A percentile compares a stretch with the other conserved stretches of the same genome.
These are phyloP conservation scores for Tribolium freemani DNA, from an alignment of 2,888 invertebrate genomes.

Conservation along the genomic window DNA sequence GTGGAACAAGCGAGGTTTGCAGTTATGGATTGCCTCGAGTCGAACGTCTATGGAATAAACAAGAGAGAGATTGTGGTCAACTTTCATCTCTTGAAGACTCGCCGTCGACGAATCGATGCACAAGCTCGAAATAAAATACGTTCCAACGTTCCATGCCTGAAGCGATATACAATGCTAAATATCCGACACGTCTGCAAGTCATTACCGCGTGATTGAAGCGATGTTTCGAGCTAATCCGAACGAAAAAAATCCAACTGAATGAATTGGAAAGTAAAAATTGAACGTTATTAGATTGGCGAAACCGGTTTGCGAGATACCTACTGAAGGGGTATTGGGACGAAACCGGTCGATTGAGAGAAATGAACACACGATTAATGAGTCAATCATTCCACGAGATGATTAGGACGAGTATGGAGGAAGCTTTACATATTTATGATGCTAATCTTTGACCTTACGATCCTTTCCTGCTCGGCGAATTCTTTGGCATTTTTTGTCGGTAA, in stretches of 20 bases:
- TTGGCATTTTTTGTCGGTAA: no score
- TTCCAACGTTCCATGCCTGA: not conserved
- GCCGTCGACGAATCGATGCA: not conserved
- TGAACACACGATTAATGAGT: no score
- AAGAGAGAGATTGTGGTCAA: slow-evolving; percentile 24
- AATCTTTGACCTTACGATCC: no score
- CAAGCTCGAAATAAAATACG: not conserved
- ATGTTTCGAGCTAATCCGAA: no score
- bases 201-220: not conserved
- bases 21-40: slow-evolving; percentile 19
- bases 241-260: not conserved
- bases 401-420: no score
- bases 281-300: no score
- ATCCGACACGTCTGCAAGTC: not conserved
- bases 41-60: slow-evolving; percentile 14
- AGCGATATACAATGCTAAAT: not conserved
- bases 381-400: no score
- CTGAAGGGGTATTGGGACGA: no score
- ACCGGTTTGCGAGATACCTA: not conserved
- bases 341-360: no score
- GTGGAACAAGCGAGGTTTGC: slow-evolving; percentile 29
- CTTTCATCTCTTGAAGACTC: slow-evolving; percentile 14
- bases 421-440: no score
- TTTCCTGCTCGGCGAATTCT: no score
- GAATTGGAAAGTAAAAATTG: not conserved